Evolutionary conservation across 1,140 invertebrate genomes (phyloP), one percentile per base, ranked within the genome.

Genomic region (Drosophila kepulauana): DNA sequence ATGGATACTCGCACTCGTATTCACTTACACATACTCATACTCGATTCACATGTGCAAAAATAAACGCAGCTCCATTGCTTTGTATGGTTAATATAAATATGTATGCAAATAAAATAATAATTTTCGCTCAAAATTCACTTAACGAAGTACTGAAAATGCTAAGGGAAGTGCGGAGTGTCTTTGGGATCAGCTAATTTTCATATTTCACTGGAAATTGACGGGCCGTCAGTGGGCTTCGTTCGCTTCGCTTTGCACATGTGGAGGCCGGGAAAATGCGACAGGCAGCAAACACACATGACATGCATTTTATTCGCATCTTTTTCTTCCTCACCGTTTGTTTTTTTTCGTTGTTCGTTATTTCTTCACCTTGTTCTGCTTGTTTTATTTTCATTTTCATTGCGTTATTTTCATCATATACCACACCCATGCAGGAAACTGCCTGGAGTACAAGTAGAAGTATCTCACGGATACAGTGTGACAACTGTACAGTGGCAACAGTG

Each of bases 81-180:
- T 74, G 45, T 72, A 67, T 74, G 59, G 73, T 81, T 79, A 79
- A 74, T 76, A 82, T 82, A 86, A 79, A 86, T 82, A 77, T 79
- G 82, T 86, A 86, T 86, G 82, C 84, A 86, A 86, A 86, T 86
- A 86, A 86, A 82, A 86, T 86, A 79, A 87, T 86, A 87, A 77
- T 62, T 87, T 51, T 67, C 69, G 61, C 75, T 81, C 71, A 86
- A 78, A 81, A 86, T 64, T 79, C 78, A 86, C 82, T 86, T 87
- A 78, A 67, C 73, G 62, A 64, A 74, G 43, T 35, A 10, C 33
- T 33, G 54, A 28, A 57, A 45, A 52, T 7, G 41, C 15, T 7
- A n/a, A 46, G 38, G 20, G 10, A 0, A 25, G 48, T 13, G 35
- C 10, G 5, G 49, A 5, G 43, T 20, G 62, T 61, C 52, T 82